Conservation (phyloP, 2,888 invertebrate genomes). For the Aporophyla nigra region DNA sequence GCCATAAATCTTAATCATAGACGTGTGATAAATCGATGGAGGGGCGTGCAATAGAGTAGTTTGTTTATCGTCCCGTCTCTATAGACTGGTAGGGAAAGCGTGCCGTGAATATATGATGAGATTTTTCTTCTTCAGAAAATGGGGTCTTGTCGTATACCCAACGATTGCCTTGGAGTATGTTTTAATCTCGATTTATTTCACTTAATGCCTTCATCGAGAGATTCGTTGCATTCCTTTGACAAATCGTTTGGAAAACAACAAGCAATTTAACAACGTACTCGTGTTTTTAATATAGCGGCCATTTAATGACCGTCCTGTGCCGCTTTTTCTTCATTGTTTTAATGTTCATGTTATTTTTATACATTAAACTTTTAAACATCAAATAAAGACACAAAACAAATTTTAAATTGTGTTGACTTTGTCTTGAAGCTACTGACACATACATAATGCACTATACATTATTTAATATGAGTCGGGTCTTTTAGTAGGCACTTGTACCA, state of each 20-base stretch:
- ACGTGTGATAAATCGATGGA: slow-evolving; percentile 71
- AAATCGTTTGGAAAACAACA: slow-evolving; percentile 58
- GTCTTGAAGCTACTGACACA: not conserved
- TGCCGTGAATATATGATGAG: slow-evolving; percentile 66
- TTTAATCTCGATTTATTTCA: slow-evolving; percentile 68
- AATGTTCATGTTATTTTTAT: slow-evolving; percentile 28
- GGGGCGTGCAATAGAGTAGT: slow-evolving; percentile 67
- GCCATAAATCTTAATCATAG: slow-evolving; percentile 69
- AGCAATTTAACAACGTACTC: slow-evolving; percentile 49
- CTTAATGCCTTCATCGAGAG: slow-evolving; percentile 46
- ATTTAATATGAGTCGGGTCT: slow-evolving; percentile 30
- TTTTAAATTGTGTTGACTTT: slow-evolving; percentile 14
- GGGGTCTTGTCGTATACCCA: slow-evolving; percentile 46
- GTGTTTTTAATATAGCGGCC: slow-evolving; percentile 44
- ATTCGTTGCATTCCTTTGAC: slow-evolving; percentile 60
- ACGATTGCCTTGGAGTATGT: slow-evolving; percentile 51
- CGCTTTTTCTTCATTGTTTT: slow-evolving; percentile 36
- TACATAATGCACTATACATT: slow-evolving; percentile 8
- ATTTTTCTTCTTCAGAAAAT: slow-evolving; percentile 62
- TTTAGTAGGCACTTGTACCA: slow-evolving; percentile 42
- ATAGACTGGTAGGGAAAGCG: slow-evolving; percentile 60
- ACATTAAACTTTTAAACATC: slow-evolving; percentile 22
- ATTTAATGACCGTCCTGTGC: slow-evolving; percentile 21
- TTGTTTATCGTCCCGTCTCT: slow-evolving; percentile 67
- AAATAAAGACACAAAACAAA: not conserved